These are phyloP conservation scores for Ptiloglossa arizonensis DNA, from an alignment of 1,140 invertebrate species.

Conservation along the genomic window DNA sequence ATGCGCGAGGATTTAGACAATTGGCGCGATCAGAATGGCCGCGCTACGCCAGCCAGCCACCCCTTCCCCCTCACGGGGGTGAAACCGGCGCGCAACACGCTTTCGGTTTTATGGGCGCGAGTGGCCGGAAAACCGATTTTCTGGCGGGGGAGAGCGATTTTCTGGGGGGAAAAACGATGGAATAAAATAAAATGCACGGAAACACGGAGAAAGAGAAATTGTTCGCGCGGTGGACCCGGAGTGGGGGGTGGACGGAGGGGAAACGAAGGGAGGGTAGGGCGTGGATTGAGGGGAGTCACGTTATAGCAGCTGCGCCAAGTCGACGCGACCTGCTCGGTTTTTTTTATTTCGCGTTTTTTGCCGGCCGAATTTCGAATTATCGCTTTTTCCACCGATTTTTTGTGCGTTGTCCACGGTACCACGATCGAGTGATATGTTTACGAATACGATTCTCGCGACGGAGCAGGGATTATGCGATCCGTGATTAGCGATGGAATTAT, in stretches of 20 bases:
- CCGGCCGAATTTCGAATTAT: background rate
- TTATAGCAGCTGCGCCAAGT: slow-evolving; percentile 41
- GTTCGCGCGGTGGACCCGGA: slow-evolving; percentile 48
- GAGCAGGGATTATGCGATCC: too few relatives aligned
- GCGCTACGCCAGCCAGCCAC: too few relatives aligned
- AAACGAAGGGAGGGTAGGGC: background rate
- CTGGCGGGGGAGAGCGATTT: slow-evolving; percentile 49
- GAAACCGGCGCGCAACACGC: slow-evolving; percentile 54
- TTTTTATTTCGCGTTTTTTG: slow-evolving; percentile 18
- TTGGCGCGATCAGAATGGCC: slow-evolving; percentile 67
- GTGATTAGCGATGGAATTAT: too few relatives aligned
- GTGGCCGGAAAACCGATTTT: slow-evolving; percentile 64
- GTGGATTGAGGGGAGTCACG: slow-evolving; percentile 13
- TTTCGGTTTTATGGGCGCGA: slow-evolving; percentile 66
- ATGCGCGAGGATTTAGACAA: slow-evolving; percentile 66
- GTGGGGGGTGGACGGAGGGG: background rate
- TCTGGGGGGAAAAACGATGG: slow-evolving; percentile 14
- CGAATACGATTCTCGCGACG: too few relatives aligned
- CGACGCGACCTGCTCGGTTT: slow-evolving; percentile 32
- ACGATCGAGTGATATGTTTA: too few relatives aligned
- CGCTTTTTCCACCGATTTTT: background rate
- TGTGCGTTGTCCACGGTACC: background rate
- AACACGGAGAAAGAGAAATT: slow-evolving; percentile 66
- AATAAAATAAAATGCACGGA: slow-evolving; percentile 60
- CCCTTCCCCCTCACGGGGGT: background rate